Conservation (phyloP, 2,113 vertebrate species). For the Pteropus alecto region DNA sequence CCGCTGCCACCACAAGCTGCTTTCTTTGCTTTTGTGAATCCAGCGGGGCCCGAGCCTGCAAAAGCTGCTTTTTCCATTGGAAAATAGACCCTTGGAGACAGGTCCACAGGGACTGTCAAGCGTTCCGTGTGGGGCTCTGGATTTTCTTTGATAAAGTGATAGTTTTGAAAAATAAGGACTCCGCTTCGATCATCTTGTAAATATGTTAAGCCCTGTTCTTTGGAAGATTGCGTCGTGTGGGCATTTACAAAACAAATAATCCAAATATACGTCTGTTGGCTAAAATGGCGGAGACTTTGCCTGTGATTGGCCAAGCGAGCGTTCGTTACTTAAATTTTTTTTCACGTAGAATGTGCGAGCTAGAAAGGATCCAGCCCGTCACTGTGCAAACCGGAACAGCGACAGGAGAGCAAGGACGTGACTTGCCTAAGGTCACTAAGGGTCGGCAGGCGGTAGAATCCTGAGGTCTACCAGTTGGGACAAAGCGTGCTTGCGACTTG, state of each 20-base stretch:
- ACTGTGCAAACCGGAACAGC: not conserved
- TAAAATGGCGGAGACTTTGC: constrained; percentile 13
- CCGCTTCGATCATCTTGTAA: constrained; percentile 25
- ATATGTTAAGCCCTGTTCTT: constrained; percentile 32
- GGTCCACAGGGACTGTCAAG: not conserved
- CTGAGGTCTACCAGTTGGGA: not conserved
- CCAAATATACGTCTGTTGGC: constrained; percentile 39
- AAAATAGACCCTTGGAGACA: constrained; percentile 21
- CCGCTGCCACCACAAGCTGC: not conserved
- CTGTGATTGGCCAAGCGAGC: not conserved
- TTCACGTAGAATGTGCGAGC: not conserved
- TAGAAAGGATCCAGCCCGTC: constrained; percentile 4
- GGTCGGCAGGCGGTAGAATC: not conserved
- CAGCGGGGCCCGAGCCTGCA: not conserved
- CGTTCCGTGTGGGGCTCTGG: not conserved
- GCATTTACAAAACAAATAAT: constrained; percentile 55
- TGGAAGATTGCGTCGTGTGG: constrained; percentile 34
- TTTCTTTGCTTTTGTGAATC: constrained; percentile 55
- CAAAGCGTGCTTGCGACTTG: not conserved
- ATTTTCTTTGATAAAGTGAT: constrained; percentile 47
- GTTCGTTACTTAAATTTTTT: constrained; percentile 37
- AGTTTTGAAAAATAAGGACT: constrained; percentile 44
- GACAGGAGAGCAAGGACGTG: not conserved
- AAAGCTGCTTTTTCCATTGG: not conserved
- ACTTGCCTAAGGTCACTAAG: constrained; percentile 14